A percentile compares a stretch with the other conserved stretches of the same genome.
These are phyloP conservation scores for Bombylius discolor DNA, from an alignment of 2,888 invertebrate species.

Conservation along the genomic window DNA sequence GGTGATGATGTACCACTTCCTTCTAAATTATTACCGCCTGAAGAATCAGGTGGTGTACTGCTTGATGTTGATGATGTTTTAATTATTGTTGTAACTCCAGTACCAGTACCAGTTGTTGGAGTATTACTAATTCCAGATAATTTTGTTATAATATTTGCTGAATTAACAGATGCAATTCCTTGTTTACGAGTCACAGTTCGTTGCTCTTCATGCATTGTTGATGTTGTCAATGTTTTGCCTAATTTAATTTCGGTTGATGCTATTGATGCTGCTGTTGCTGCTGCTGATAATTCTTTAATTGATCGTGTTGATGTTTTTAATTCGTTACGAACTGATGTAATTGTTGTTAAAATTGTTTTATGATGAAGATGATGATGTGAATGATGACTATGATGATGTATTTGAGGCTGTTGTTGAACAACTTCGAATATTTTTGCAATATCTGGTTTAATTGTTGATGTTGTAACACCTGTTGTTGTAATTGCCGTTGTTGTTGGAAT, in stretches of 20 bases:
- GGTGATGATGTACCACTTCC: neutral
- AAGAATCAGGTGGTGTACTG: too few species aligned
- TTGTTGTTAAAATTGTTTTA: neutral
- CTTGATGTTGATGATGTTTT: neutral
- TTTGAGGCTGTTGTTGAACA: neutral
- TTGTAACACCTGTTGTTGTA: neutral
- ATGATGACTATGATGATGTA: conserved; percentile 3
- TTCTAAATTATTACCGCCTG: neutral
- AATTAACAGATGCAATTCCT: neutral
- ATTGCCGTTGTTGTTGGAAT: neutral
- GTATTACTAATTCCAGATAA: neutral
- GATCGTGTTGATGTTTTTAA: neutral
- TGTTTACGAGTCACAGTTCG: neutral
- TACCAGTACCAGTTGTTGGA: neutral
- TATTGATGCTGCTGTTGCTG: neutral
- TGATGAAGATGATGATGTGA: conserved; percentile 3
- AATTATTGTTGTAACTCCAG: neutral
- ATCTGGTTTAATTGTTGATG: neutral
- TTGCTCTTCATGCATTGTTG: conserved; percentile 3
- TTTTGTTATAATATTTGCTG: neutral
- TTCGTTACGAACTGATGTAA: neutral
- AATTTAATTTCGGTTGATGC: conserved; percentile 1
- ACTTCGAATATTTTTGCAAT: neutral
- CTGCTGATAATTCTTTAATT: neutral
- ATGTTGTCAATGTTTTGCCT: neutral